Evolutionary conservation across 1,140 invertebrate species (phyloP), one percentile per base, ranked within the genome.

Genomic region (Drosophila oshimai): DNA sequence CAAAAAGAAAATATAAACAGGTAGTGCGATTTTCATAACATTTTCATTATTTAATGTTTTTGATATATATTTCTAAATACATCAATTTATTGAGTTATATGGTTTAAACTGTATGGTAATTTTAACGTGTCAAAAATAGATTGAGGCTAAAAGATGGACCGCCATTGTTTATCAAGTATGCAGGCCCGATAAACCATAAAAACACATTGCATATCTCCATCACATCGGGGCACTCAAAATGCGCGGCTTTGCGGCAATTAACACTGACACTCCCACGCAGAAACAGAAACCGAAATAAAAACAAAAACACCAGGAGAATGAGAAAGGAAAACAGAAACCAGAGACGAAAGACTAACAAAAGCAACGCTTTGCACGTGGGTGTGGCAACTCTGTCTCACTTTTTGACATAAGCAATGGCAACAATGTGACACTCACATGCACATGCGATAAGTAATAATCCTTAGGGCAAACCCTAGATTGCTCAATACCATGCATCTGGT

Each of bases 221-320:
- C 60, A 33, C 47, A 29, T 51, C 37, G 28, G 22, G 28, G 28
- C 67, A 70, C 51, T 79, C 55, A 49, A 79, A 75, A 75, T 79
- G 80, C 71, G 67, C 62, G 76, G 53, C 75, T 87, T 86, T 73
- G 72, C 53, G 60, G 75, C 80, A 87, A 86, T 86, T 87, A 86
- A 86, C 50, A 70, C 80, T 87, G 75, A 68, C 80, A 86, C 81
- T 87, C 80, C 81, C 80, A 86, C 80, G 81, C 75, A 51, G 41
- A 62, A 53, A 33, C 45, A 46, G 28, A 24, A 49, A 29, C 34
- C 37, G 39, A 28, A 49, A 45, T 36, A 34, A 9, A 26, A 24
- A 71, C 24, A 47, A 44, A 37, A 65, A 39, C 37, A 36, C n/a
- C 6, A 47, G 41, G 58, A 67, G 37, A 34, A 81, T 70, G 53